Base-by-base conservation (phyloP, 35 echinoderm and acorn worm genomes). In the Holothuria glaberrima region DNA sequence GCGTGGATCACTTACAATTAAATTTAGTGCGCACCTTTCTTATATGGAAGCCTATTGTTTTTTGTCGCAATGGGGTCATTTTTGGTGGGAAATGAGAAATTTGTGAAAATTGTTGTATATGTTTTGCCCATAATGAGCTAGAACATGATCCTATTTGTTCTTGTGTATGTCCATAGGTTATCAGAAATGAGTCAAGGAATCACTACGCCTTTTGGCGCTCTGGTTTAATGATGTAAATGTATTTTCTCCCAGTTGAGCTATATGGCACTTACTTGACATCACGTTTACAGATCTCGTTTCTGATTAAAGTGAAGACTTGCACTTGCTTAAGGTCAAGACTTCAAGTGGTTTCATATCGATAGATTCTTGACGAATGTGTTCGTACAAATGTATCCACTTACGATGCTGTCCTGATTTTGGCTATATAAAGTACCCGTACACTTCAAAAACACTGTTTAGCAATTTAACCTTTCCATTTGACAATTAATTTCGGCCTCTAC, bases 211-310 rank as follows among this genome's bases (percentile, higher is more conserved):
- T 3, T 64, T 20, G 60, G 60, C 19, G 60, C 12, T 64, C 60
- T 5, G 13, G 60, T 14, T 64, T 64, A 64, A 64, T 64, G 60
- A 64, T 5, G 60, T 64, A 64, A 64, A 64, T 64, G 60, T 64
- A 64, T 64, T 64, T 64, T 14, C 60, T 64, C 60, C 60, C 60
- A 64, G 13, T 14, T 64, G 60, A n/a, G n/a, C n/a, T n/a, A n/a
- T n/a, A n/a, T n/a, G n/a, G 12, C 21, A 59, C 58, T 20, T 64
- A 3, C 3, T 64, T 64, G 13, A 64, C 60, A 64, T 64, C 60
- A 64, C 60, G 60, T 64, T 64, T 65, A 16, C 62, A 16, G 62
- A 65, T 65, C 62, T 65, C 62, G 62, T 65, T 65, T 65, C 62
- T 65, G 62, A 65, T 65, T 65, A 65, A 65, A 65, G 62, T 65